phyloP scores from a whole-genome alignment of 2,888 invertebrate species.

The Helicoverpa assulta region DNA sequence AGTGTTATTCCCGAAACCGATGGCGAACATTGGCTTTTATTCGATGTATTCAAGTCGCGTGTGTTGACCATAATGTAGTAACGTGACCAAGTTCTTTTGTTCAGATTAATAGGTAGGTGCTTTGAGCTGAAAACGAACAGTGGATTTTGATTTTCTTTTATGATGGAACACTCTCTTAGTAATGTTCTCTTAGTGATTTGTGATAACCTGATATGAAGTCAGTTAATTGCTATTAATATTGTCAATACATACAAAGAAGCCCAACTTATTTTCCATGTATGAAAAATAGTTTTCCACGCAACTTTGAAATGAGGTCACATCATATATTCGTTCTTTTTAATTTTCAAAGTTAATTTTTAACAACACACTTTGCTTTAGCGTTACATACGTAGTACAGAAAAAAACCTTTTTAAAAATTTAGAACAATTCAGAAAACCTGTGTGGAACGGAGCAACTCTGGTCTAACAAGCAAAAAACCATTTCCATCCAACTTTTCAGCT shows the following conservation, averaged over 20 bases:
- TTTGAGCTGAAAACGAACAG: background rate
- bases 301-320: background rate
- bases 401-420: conserved; percentile 23
- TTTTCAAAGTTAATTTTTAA: background rate
- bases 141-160: background rate
- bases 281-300: no score
- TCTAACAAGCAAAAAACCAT: conserved; percentile 78
- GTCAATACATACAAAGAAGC: no score
- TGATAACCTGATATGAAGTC: no score
- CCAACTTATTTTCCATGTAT: no score
- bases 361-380: background rate
- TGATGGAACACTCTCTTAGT: background rate
- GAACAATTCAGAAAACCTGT: conserved; percentile 74
- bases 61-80: conserved; percentile 23
- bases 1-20: conserved; percentile 33
- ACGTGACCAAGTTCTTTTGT: conserved; percentile 2
- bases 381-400: background rate
- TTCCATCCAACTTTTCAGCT: conserved; percentile 81
- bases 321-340: background rate
- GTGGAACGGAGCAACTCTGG: conserved; percentile 70
- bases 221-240: background rate
- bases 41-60: conserved; percentile 23
- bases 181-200: background rate
- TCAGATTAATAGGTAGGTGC: background rate
- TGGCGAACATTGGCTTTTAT: conserved; percentile 11